Percentiles rank a stretch among this genome's conserved stretches.
Conservation (phyloP, 2,888 invertebrate species). For the Cantharis lateralis region DNA sequence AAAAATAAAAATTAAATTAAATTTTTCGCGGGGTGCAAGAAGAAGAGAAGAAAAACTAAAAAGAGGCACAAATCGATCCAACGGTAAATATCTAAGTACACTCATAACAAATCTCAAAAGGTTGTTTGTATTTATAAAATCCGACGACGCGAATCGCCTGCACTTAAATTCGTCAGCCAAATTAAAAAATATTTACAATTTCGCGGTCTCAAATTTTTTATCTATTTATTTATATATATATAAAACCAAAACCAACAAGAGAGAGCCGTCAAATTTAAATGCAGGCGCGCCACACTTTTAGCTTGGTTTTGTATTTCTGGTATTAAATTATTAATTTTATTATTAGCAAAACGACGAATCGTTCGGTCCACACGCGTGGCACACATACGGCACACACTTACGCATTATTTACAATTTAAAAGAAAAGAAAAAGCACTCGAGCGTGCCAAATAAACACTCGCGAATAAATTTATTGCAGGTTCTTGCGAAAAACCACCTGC, state of each 20-base stretch:
- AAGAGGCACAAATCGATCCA: slow-evolving; percentile 30
- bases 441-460: slow-evolving; percentile 23
- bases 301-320: neutral
- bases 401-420: slow-evolving; percentile 47
- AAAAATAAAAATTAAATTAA: slow-evolving; percentile 10
- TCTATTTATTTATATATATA: slow-evolving; percentile 10
- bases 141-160: slow-evolving; percentile 28
- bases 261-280: slow-evolving; percentile 19
- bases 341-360: slow-evolving; percentile 33
- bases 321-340: slow-evolving; percentile 4
- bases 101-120: slow-evolving; percentile 48
- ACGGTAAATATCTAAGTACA: slow-evolving; percentile 49
- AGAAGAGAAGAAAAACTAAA: slow-evolving; percentile 14
- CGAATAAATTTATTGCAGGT: slow-evolving; percentile 13
- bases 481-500: neutral
- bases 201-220: neutral
- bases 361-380: slow-evolving; percentile 10
- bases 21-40: slow-evolving; percentile 1
- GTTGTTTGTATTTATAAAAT: slow-evolving; percentile 11
- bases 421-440: slow-evolving; percentile 38
- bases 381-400: slow-evolving; percentile 30
- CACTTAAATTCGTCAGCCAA: slow-evolving; percentile 33
- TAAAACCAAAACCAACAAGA: slow-evolving; percentile 5
- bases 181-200: slow-evolving; percentile 10
- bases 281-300: slow-evolving; percentile 7